These are phyloP conservation scores for Synanceia verrucosa DNA, from an alignment of 2,797 vertebrate species.

Conservation along the genomic window DNA sequence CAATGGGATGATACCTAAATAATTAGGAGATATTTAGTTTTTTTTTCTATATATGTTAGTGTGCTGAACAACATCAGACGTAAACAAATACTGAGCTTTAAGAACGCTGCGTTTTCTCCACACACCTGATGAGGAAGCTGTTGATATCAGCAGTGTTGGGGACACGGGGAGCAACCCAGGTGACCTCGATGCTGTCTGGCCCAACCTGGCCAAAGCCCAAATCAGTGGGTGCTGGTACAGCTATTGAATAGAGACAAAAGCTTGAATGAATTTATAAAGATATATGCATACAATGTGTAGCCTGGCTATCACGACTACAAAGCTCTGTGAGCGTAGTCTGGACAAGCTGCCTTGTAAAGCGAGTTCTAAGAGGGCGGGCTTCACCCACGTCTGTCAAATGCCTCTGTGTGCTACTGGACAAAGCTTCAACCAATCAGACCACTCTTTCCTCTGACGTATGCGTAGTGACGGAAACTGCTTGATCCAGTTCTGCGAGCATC, in stretches of 20 bases:
- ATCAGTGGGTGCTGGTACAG: conserved; percentile 91
- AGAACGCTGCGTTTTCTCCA: not conserved
- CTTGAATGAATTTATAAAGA: too few species aligned
- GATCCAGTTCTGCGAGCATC: too few species aligned
- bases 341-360: too few species aligned
- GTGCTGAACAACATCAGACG: not conserved
- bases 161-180: conserved; percentile 87
- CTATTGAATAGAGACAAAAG: conserved; percentile 68
- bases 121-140: conserved; percentile 87
- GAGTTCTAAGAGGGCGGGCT: too few species aligned
- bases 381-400: too few species aligned
- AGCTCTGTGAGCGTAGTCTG: too few species aligned
- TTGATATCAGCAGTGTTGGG: conserved; percentile 85
- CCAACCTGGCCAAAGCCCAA: conserved; percentile 89
- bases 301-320: too few species aligned
- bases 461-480: too few species aligned
- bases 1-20: conserved; percentile 90
- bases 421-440: too few species aligned
- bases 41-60: not conserved
- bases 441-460: too few species aligned
- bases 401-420: too few species aligned
- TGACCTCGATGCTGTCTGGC: conserved; percentile 87
- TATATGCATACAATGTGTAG: too few species aligned
- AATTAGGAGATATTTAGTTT: not conserved
- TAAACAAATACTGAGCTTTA: not conserved